Base-by-base conservation (phyloP, 2,888 invertebrate genomes). In the Cheilosia impressa region DNA sequence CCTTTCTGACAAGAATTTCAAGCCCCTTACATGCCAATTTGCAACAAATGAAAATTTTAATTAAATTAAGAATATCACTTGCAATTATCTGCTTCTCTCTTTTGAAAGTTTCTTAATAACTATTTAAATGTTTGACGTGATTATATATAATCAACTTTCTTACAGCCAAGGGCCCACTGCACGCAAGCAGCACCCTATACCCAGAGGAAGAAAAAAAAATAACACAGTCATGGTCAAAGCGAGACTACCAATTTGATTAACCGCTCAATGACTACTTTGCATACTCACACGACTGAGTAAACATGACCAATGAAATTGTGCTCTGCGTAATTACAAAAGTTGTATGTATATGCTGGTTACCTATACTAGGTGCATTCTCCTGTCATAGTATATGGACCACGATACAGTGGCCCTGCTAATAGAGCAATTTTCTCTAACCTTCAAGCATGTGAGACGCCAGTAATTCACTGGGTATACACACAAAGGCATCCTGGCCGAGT, bases 81-180 rank as follows among this genome's bases (percentile, higher is more conserved):
- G 22, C 52, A 60, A 68, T 68, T 52, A 41, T 27, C 22, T 50
- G 13, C 22, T 1, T 27, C 13, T 38, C 45, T 10, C 1, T 50
- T 19, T 68, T 57, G 34, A 66, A 68, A 69, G 7, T 69, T 63
- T 66, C 73, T 77, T 85, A 85, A 85, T 85, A 81, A 72, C 81
- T 57, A 77, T 85, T 85, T 85, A 85, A 85, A 85, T 85, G 85
- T 80, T 89, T 90, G 89, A 90, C 91, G 91, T 91, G 91, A 91
- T 91, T 91, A 89, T 88, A 89, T 89, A 88, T 88, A 89, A 91
- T 91, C 89, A 90, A 87, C 88, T 88, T 88, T 71, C 76, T 81
- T 45, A 57, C 65, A 79, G 2, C 17, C 38, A 77, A 68, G 63
- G 63, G 43, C 55, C 43, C 66, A 73, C 27, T 60, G 43, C 72